Base-by-base conservation (phyloP, 1,140 invertebrate genomes). In the Neodiprion virginianus region DNA sequence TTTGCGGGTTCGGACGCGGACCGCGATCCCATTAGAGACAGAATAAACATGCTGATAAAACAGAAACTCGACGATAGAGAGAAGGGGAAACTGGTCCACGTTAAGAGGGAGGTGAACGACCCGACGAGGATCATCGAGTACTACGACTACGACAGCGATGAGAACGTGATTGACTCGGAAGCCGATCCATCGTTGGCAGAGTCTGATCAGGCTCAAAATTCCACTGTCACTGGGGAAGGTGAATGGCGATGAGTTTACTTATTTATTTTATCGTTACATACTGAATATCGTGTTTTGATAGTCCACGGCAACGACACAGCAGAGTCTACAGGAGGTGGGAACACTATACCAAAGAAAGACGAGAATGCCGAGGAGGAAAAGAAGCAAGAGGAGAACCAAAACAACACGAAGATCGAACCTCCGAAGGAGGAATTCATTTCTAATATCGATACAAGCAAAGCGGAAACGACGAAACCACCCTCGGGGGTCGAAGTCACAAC, bases 111-210 rank as follows among this genome's bases (percentile, higher is more conserved):
- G 50, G 50, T 53, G 10, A 76, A 76, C 9, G 48, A 72, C 67
- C 72, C 74, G 21, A 61, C 74, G 47, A 69, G 74, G 12, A 72
- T 77, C 23, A 78, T 84, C 12, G 79, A 80, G 48, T 83, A 84
- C 76, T 82, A 84, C 69, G 81, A 84, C 77, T 84, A 83, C 72
- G 78, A 84, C 5, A 74, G 71, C 40, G 69, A 79, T 9, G 50
- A 11, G 10, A n/a, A n/a, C 28, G 69, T 1, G 8, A 28, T 11
- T 11, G 21, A 71, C 8, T 11, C 21, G 8, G 47, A 71, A 28
- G 69, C 17, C 47, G 21, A 23, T n/a, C n/a, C 1, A 10, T 14
- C 69, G 1, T 12, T 28, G 17, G 28, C 47, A 11, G 21, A 71
- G 69, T 9, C 11, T 47, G 48, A 49, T 21, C 21, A 49, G 69